phyloP scores from a whole-genome alignment of 2,888 invertebrate species.

The Chloroclysta siterata region DNA sequence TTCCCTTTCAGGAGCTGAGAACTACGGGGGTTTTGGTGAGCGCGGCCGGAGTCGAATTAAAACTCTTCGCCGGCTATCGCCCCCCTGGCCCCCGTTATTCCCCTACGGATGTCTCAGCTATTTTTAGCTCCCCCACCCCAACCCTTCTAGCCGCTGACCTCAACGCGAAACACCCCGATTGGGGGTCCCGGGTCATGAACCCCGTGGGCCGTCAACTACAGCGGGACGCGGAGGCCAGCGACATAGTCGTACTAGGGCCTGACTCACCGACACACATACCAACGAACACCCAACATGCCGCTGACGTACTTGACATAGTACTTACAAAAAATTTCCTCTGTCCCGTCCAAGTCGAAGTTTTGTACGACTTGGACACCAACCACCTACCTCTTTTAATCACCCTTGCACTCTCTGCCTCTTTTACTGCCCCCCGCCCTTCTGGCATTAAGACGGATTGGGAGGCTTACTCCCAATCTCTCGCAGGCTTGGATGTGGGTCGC shows the following conservation, averaged over 20 bases:
- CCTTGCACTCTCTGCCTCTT: neutral
- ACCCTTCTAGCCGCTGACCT: neutral
- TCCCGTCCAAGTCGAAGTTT: neutral
- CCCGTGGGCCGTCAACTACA: neutral
- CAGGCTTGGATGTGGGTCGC: neutral
- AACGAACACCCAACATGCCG: neutral
- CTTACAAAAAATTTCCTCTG: neutral
- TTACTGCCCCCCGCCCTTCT: neutral
- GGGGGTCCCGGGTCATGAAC: neutral
- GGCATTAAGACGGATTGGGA: neutral
- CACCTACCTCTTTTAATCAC: neutral
- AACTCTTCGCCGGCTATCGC: neutral
- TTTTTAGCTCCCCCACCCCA: neutral
- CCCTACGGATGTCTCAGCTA: neutral
- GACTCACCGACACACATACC: neutral
- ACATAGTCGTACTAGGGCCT: neutral
- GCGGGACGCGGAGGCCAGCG: neutral
- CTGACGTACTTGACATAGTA: neutral
- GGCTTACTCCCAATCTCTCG: neutral
- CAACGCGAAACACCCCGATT: neutral
- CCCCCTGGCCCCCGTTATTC: neutral
- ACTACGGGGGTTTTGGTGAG: slow-evolving; percentile 1
- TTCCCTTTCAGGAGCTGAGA: neutral
- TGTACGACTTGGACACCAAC: neutral
- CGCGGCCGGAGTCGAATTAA: neutral